These are phyloP conservation scores for Hymenopus coronatus DNA, from an alignment of 2,888 invertebrate genomes.

Conservation along the genomic window DNA sequence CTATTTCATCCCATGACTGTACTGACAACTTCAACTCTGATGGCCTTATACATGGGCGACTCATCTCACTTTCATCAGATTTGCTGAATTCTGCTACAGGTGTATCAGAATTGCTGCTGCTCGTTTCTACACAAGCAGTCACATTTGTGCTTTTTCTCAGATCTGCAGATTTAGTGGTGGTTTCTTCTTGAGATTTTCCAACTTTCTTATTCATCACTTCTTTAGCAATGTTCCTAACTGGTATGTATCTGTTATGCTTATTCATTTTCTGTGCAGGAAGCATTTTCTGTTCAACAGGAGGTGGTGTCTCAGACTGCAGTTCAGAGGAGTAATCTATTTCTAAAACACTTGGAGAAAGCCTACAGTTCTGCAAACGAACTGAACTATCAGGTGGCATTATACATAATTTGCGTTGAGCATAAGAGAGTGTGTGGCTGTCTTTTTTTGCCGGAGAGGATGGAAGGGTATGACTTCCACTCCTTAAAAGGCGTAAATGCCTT, in stretches of 20 bases:
- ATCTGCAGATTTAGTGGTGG: neutral
- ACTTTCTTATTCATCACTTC: neutral
- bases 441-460: constrained; percentile 3
- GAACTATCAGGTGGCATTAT: neutral
- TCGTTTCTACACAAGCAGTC: neutral
- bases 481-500: neutral
- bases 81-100: constrained; percentile 37
- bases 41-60: constrained; percentile 19
- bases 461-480: constrained; percentile 1
- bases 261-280: neutral
- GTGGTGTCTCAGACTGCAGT: constrained; percentile 2
- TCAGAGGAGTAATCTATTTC: constrained; percentile 42
- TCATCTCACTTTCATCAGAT: constrained; percentile 1
- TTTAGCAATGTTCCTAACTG: neutral
- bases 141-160: neutral
- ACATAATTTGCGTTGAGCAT: neutral
- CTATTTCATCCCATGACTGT: constrained; percentile 25
- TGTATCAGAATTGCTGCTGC: constrained; percentile 40
- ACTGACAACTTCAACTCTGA: constrained; percentile 29
- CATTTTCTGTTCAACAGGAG: neutral
- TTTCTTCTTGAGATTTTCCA: neutral
- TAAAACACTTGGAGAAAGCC: constrained; percentile 42
- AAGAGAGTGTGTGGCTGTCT: neutral
- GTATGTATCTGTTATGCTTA: neutral
- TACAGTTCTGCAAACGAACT: neutral